Base-by-base conservation (phyloP, 2,113 vertebrate genomes). In the Riparia riparia region DNA sequence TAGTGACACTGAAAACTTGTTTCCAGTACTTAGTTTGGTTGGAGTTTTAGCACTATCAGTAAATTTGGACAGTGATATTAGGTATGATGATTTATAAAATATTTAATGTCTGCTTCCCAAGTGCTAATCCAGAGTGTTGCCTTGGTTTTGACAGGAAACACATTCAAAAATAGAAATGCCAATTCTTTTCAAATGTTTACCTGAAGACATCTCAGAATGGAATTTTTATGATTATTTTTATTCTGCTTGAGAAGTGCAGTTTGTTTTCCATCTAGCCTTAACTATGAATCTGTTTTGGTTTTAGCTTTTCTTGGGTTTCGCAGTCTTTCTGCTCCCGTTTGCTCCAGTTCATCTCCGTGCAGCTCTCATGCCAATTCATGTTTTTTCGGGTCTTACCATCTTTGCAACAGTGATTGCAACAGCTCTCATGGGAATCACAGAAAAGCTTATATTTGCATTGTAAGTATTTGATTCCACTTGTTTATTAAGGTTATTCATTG, bases 371-470 rank as follows among this genome's bases (percentile, higher is more conserved):
- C 99, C 99, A 83, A 61, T 99, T 37, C 99, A 99, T 2, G 92
- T 98, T 74, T 99, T 98, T 90, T 98, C 98, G 3, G 99, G 99
- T 72, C 98, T 99, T 11, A 91, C 99, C 80, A 97, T 99, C 95
- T 99, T 99, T 86, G 96, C 96, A 91, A 98, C 98, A 14, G 97
- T 98, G 74, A 99, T 99, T 90, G 98, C 98, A 54, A 96, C 99
- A 24, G 97, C 98, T 73, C 98, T 99, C 63, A 99, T 98, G 98
- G 99, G 99, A 96, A 97, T 99, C 94, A 99, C 99, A 47, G 99
- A 99, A 95, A 99, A 99, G 90, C 98, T 99, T 41, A 68, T 99
- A 86, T 99, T 99, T 98, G 34, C 84, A 80, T 82, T 99, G 99
- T 99, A 98, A 99, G 99, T 99, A 94, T 60, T 90, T 68, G 53